Conservation (phyloP, 2,113 vertebrate species). For the Phasianus colchicus region DNA sequence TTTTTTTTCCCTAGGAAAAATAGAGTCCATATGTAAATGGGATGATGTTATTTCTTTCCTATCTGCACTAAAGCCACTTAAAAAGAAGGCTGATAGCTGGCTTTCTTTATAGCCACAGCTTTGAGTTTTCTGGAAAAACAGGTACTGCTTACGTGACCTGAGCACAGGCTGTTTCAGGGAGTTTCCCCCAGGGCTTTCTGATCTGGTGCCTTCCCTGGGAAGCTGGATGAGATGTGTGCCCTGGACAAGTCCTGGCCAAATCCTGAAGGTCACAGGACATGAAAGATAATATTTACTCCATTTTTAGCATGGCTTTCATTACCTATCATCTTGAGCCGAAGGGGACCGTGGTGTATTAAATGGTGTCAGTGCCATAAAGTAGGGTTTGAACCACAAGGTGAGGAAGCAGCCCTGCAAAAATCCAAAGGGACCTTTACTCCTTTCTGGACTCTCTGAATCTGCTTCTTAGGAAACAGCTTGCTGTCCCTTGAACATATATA, state of each 20-base stretch:
- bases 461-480: not conserved
- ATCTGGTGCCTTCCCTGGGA: not conserved
- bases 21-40: not conserved
- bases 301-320: not conserved
- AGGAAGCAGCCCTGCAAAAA: not conserved
- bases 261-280: rapidly evolving
- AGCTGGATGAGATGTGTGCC: not conserved
- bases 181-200: not conserved
- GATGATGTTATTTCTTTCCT: not conserved
- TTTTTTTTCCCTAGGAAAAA: not conserved
- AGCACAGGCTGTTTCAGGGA: not conserved
- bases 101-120: slow-evolving; percentile 10
- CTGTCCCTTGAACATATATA: not conserved
- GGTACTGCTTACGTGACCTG: not conserved
- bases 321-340: not conserved
- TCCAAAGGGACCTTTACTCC: not conserved
- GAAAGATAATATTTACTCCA: not conserved
- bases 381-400: not conserved
- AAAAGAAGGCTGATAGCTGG: slow-evolving; percentile 8
- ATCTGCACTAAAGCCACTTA: slow-evolving; percentile 11
- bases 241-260: not conserved
- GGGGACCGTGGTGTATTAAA: not conserved
- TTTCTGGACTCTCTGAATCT: not conserved
- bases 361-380: not conserved
- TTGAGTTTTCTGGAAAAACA: slow-evolving; percentile 8